These are phyloP conservation scores for Chitala chitala DNA, from an alignment of 2,113 vertebrate species.

Conservation along the genomic window DNA sequence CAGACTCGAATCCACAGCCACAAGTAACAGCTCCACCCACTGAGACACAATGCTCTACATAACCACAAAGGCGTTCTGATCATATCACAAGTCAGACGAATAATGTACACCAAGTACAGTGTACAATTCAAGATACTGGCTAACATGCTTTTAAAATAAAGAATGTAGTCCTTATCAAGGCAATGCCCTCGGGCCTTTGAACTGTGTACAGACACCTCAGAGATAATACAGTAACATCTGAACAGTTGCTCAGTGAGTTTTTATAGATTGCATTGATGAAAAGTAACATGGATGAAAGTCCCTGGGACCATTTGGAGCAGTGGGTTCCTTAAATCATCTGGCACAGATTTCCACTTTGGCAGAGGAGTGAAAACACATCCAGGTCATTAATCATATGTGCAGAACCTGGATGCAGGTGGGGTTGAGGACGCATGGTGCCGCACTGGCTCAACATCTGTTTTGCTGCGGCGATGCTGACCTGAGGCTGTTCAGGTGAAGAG, in stretches of 20 bases:
- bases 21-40: too few relatives aligned
- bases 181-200: too few relatives aligned
- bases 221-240: too few relatives aligned
- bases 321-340: not conserved
- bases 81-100: not conserved
- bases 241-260: too few relatives aligned
- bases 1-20: too few relatives aligned
- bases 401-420: not conserved
- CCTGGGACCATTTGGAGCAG: too few relatives aligned
- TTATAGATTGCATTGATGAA: too few relatives aligned
- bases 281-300: too few relatives aligned
- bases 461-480: not conserved
- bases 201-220: too few relatives aligned
- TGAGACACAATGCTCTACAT: too few relatives aligned
- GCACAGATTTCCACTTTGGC: not conserved
- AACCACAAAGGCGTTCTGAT: not conserved
- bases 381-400: not conserved
- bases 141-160: not conserved
- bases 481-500: not conserved
- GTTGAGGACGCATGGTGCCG: not conserved
- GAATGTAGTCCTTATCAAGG: too few relatives aligned
- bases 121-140: not conserved
- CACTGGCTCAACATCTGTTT: not conserved
- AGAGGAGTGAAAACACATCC: not conserved
- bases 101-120: not conserved